Conservation (phyloP, 2,888 invertebrate species). For the Amiota mariae region DNA sequence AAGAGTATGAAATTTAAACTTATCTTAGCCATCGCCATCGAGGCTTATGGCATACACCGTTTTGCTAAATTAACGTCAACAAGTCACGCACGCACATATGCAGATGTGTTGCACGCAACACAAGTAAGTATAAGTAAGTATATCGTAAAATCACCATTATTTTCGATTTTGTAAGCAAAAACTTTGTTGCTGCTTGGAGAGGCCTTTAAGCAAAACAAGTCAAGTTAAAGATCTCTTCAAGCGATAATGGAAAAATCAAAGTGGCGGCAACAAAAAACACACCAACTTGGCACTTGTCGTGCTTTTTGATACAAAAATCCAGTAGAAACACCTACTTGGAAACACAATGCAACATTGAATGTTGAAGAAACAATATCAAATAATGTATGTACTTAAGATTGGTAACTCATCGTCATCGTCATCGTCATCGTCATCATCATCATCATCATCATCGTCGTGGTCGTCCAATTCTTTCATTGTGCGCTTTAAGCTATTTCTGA, state of each 20-base stretch:
- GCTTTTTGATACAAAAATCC: not conserved
- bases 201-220: not conserved
- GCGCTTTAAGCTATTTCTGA: no score
- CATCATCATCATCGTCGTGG: not conserved
- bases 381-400: no score
- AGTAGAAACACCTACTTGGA: no score
- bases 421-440: no score
- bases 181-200: not conserved
- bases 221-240: constrained; percentile 15
- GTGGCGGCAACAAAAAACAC: constrained; percentile 58
- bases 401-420: not conserved
- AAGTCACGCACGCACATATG: constrained; percentile 13
- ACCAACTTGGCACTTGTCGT: constrained; percentile 56
- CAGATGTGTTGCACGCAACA: not conserved
- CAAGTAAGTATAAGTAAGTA: not conserved
- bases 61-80: constrained; percentile 24
- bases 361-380: no score
- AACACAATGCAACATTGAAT: no score
- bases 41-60: not conserved
- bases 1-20: not conserved
- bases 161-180: not conserved
- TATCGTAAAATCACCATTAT: not conserved
- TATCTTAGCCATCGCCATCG: not conserved
- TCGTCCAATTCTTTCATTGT: no score
- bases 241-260: constrained; percentile 61